Base-by-base conservation (phyloP, 1,140 invertebrate genomes). In the Anadara kagoshimensis region DNA sequence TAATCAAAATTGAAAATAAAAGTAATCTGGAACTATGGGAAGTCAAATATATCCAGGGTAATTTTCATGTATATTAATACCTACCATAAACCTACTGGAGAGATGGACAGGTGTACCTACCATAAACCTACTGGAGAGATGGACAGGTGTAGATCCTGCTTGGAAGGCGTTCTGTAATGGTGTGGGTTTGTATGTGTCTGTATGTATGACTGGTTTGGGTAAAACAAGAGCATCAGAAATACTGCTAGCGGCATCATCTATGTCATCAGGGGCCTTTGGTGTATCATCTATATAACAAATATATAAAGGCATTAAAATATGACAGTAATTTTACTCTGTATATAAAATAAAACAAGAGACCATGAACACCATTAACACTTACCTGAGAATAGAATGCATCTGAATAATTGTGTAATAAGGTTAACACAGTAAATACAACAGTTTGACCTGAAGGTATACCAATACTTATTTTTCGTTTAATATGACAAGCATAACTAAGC, bases 91-190 rank as follows among this genome's bases (percentile, higher is more conserved):
- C n/a, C n/a, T n/a, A n/a, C n/a, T n/a, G n/a, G n/a, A n/a, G n/a
- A 36, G 7, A 36, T 36, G 2, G 2, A 36, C 29, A 36, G 2
- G 2, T 18, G 24, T 18, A 69, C 81, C 78, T 86, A 93, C 93
- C 94, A 95, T 94, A 82, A 92, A 96, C 86, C 95, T 92, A 78
- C 94, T 93, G 71, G 95, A 91, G 47, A 98, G 91, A 89, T 96
- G 93, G 57, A 88, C 84, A 24, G 97, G 97, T 0, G 96, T 96
- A n/a, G 96, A 94, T 0, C 94, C 93, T 0, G 97, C 94, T 90
- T 98, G 97, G 89, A 99, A 98, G 8, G 95, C 91, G 43, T 91
- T 83, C 88, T 98, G 97, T 36, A 90, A 70, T 43, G 78, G 88
- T 51, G 78, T 85, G 54, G 85, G 86, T 67, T 78, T 81, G 49